phyloP scores from a whole-genome alignment of 2,888 invertebrate genomes.

The Meghimatium bilineatum region DNA sequence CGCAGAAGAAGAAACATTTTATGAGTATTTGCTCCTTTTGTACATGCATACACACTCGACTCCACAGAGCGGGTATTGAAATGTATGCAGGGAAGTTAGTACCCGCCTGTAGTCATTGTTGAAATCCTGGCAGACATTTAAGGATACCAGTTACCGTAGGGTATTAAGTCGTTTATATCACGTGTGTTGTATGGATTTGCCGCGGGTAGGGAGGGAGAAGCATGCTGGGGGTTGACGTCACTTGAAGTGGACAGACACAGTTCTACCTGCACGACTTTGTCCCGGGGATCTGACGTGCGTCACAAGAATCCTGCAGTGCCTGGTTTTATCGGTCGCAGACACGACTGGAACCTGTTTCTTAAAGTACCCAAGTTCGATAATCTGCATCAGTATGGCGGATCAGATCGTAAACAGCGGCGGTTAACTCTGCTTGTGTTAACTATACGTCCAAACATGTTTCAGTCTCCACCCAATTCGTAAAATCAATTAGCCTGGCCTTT shows the following conservation, averaged over 20 bases:
- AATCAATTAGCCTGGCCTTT: too few species aligned
- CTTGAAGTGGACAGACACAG: background rate
- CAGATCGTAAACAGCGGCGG: background rate
- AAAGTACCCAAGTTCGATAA: background rate
- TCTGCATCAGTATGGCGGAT: background rate
- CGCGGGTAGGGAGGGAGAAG: background rate
- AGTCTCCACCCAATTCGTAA: too few species aligned
- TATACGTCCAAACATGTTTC: too few species aligned
- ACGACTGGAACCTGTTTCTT: background rate
- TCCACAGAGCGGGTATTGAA: too few species aligned
- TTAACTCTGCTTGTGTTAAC: background rate
- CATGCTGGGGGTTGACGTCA: background rate
- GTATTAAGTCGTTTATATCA: background rate
- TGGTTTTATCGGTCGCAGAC: background rate
- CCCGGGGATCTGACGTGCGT: background rate
- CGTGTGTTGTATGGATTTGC: background rate
- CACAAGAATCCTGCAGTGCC: background rate
- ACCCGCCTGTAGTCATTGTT: too few species aligned
- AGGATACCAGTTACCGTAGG: too few species aligned
- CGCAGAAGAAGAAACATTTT: too few species aligned
- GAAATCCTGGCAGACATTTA: too few species aligned
- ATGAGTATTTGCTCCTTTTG: too few species aligned
- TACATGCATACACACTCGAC: too few species aligned
- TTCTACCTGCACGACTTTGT: slow-evolving; percentile 1
- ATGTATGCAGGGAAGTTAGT: too few species aligned